A percentile compares a stretch with the other conserved stretches of the same genome.
phyloP scores from a whole-genome alignment of 2,888 invertebrate genomes.

The Drosophila neonasuta region DNA sequence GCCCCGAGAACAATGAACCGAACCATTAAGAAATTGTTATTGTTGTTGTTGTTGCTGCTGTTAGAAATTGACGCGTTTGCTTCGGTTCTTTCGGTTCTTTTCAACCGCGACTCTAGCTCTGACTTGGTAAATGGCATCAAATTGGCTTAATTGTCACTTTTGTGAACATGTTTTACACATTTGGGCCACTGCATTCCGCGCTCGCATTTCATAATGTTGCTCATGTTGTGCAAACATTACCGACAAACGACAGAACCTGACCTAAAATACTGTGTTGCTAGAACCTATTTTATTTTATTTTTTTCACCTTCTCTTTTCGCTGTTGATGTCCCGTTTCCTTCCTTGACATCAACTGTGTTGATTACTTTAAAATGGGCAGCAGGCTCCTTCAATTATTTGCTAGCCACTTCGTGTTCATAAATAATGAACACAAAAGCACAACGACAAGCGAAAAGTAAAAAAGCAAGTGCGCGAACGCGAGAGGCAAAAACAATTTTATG shows the following conservation, averaged over 20 bases:
- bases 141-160: conserved; percentile 75
- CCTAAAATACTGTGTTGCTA: conserved; percentile 33
- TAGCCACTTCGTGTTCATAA: conserved; percentile 68
- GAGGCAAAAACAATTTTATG: conserved; percentile 60
- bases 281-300: background rate
- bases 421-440: conserved; percentile 56
- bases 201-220: conserved; percentile 46
- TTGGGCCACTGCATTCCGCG: conserved; percentile 60
- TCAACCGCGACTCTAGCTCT: background rate
- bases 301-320: background rate
- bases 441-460: conserved; percentile 13
- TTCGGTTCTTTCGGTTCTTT: conserved; percentile 22
- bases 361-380: conserved; percentile 69
- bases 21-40: conserved; percentile 54
- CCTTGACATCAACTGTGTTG: conserved; percentile 43
- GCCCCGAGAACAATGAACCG: conserved; percentile 26
- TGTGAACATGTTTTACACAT: conserved; percentile 69
- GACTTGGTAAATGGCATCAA: conserved; percentile 62
- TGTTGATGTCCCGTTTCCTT: background rate
- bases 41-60: conserved; percentile 39
- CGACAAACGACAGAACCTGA: conserved; percentile 31
- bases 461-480: background rate
- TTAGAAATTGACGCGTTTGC: conserved; percentile 51
- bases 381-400: conserved; percentile 64
- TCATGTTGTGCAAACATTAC: conserved; percentile 59